phyloP scores from a whole-genome alignment of 1,140 invertebrate genomes.

The Drosophila kepulauana region DNA sequence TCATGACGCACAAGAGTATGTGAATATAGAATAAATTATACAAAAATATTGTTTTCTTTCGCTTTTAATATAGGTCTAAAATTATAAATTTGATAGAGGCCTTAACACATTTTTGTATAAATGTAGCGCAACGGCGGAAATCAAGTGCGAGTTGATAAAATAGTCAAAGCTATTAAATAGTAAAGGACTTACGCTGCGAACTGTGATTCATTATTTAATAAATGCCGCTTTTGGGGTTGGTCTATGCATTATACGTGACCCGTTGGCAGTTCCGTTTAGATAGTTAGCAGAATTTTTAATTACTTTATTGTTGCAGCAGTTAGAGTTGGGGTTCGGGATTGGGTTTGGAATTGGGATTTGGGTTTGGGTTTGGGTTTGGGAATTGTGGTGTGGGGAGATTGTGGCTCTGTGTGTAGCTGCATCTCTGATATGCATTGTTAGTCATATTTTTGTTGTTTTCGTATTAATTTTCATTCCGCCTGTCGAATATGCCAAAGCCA shows the following conservation, averaged over 20 bases:
- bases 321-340: constrained; percentile 8
- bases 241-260: constrained; percentile 37
- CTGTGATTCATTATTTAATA: constrained; percentile 40
- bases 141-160: constrained; percentile 7
- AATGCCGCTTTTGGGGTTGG: constrained; percentile 15
- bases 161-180: constrained; percentile 33
- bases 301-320: constrained; percentile 57
- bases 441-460: constrained; percentile 58
- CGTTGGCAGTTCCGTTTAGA: constrained; percentile 39
- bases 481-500: constrained; percentile 72
- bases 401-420: neutral
- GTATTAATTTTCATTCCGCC: constrained; percentile 77
- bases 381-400: constrained; percentile 4
- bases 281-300: constrained; percentile 71
- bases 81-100: neutral
- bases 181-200: constrained; percentile 15
- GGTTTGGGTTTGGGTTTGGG: constrained; percentile 1
- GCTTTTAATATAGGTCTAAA: neutral
- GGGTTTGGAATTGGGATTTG: neutral
- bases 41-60: no score
- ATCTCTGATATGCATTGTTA: constrained; percentile 39
- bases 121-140: neutral
- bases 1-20: no score
- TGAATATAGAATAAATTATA: no score
- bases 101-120: neutral